A percentile compares a stretch with the other conserved stretches of the same genome.
Evolutionary conservation across 2,797 vertebrate species (phyloP).

Genomic region (Otus scops): DNA sequence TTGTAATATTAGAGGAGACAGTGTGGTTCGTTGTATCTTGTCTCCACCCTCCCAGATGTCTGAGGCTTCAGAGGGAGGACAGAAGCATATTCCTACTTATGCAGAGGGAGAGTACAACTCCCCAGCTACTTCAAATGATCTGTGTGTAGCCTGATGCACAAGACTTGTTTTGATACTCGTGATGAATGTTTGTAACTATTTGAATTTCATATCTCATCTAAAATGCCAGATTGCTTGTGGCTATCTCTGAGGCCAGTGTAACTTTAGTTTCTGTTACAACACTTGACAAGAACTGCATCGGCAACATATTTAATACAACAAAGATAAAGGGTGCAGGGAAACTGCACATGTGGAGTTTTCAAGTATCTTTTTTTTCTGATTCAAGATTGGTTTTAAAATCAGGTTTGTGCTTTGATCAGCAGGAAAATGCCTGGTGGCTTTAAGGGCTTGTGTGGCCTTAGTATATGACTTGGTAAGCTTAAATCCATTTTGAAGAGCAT

Average conservation of each 20-base stretch:
- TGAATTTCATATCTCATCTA: background rate
- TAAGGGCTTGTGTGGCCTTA: background rate
- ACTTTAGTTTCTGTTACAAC: background rate
- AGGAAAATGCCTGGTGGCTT: background rate
- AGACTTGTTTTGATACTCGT: background rate
- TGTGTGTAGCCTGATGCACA: background rate
- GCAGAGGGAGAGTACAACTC: background rate
- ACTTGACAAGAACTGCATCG: background rate
- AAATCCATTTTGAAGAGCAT: background rate
- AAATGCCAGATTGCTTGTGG: background rate
- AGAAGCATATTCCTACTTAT: background rate
- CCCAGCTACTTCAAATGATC: background rate
- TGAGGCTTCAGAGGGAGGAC: background rate
- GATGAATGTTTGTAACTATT: background rate
- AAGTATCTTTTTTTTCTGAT: background rate
- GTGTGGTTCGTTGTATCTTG: background rate
- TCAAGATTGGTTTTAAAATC: background rate
- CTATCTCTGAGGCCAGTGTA: background rate
- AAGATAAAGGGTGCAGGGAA: background rate
- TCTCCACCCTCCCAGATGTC: background rate
- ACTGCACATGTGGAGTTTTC: background rate
- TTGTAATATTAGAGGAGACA: background rate
- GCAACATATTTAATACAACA: background rate
- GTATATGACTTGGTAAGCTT: background rate
- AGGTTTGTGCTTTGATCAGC: slow-evolving; percentile 6